These are phyloP conservation scores for Colistium nudipinnis DNA, from an alignment of 2,113 vertebrate species.

Conservation along the genomic window DNA sequence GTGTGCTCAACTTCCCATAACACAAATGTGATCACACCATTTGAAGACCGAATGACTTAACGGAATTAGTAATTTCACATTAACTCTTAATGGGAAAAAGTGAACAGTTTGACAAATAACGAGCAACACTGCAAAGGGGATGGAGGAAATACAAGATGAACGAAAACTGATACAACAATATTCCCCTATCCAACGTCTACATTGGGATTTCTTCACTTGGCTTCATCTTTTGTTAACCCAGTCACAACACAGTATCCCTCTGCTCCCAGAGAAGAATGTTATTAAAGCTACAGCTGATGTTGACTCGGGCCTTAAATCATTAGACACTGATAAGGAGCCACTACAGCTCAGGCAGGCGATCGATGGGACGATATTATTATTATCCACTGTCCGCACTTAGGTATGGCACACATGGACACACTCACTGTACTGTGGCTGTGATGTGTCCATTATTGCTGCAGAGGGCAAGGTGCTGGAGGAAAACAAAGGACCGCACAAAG, in stretches of 20 bases:
- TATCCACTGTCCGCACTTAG: constrained; percentile 27
- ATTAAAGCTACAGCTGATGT: constrained; percentile 44
- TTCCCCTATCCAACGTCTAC: no score
- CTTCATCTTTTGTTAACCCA: neutral
- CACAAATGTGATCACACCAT: neutral
- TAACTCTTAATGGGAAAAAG: neutral
- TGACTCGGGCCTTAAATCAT: constrained; percentile 54
- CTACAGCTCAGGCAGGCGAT: constrained; percentile 10
- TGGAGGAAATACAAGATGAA: constrained; percentile 7
- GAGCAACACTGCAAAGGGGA: no score
- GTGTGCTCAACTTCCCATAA: neutral
- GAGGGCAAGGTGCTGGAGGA: constrained; percentile 29
- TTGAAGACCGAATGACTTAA: neutral
- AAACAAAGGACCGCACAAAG: constrained; percentile 45
- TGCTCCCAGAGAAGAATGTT: constrained; percentile 24
- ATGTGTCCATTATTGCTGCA: constrained; percentile 26
- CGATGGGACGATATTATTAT: constrained; percentile 12
- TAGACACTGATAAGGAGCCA: constrained; percentile 51
- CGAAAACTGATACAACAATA: no score
- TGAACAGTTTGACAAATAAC: no score
- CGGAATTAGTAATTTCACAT: neutral
- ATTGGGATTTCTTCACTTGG: neutral
- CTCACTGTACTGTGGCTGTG: constrained; percentile 14
- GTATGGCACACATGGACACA: neutral
- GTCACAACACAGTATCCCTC: constrained; percentile 39